phyloP scores from a whole-genome alignment of 1,140 invertebrate genomes.

The Bombus waltoni region DNA sequence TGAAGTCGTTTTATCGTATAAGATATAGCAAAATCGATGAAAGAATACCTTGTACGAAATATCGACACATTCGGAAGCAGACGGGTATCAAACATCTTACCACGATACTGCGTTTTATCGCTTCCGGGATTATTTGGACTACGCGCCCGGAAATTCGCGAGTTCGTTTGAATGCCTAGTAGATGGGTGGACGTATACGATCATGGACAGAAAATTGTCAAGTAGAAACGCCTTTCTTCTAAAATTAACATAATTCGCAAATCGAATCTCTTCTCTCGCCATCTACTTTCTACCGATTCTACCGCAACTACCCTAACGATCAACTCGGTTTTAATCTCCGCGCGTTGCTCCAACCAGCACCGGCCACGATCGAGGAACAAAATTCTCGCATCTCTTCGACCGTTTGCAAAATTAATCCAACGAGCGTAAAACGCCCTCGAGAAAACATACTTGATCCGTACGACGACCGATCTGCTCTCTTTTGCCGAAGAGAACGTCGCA shows the following conservation, averaged over 20 bases:
- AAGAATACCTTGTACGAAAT: conserved; percentile 24
- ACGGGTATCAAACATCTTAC: background rate
- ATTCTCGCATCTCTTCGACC: no score
- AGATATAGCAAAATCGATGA: conserved; percentile 26
- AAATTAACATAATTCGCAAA: no score
- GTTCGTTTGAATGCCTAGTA: background rate
- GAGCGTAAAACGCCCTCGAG: background rate
- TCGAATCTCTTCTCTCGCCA: no score
- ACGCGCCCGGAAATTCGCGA: background rate
- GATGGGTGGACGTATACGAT: background rate
- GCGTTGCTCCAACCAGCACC: no score
- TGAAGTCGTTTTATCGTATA: background rate
- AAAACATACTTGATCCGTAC: background rate
- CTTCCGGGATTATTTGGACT: background rate
- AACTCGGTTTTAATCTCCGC: no score
- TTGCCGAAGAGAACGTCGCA: background rate
- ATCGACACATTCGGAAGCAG: conserved; percentile 5
- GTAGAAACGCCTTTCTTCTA: background rate
- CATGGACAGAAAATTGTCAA: background rate
- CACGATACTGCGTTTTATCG: conserved; percentile 21
- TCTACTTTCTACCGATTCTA: no score
- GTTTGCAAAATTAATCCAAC: background rate
- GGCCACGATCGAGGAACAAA: no score
- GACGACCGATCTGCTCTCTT: background rate
- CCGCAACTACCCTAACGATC: no score